phyloP scores from a whole-genome alignment of 1,140 invertebrate genomes.

The Procambarus clarkii region DNA sequence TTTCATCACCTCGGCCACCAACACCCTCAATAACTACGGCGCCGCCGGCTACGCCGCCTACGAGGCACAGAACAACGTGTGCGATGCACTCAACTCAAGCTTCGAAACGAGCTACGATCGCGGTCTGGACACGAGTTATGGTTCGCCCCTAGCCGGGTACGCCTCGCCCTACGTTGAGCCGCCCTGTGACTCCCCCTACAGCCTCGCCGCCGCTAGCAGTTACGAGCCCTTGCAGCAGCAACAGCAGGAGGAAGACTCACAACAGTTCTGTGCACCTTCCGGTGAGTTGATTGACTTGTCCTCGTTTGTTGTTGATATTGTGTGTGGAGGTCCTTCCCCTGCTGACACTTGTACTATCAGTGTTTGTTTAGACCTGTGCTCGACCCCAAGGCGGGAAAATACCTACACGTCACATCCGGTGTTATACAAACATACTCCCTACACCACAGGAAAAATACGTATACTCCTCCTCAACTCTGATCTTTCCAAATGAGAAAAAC shows the following conservation, averaged over 20 bases:
- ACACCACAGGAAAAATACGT: neutral
- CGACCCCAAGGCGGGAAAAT: neutral
- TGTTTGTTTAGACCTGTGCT: neutral
- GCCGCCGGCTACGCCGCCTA: constrained; percentile 28
- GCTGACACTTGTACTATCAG: constrained; percentile 3
- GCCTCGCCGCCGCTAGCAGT: neutral
- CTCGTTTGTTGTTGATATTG: neutral
- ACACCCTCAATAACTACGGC: constrained; percentile 59
- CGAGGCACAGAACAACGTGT: constrained; percentile 33
- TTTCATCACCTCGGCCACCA: constrained; percentile 42
- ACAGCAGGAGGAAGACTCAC: constrained; percentile 13
- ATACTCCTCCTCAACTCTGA: neutral
- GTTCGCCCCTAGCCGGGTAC: constrained; percentile 26
- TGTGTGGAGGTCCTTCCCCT: neutral
- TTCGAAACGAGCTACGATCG: constrained; percentile 46
- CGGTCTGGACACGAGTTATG: constrained; percentile 48
- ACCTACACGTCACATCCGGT: neutral
- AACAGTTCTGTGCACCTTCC: constrained; percentile 31
- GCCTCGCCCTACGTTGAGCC: constrained; percentile 50
- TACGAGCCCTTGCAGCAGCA: constrained; percentile 40
- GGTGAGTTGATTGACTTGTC: constrained; percentile 27
- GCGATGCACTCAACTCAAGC: constrained; percentile 47
- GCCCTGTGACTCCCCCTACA: constrained; percentile 35
- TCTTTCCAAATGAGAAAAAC: neutral
- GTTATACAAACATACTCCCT: neutral